Conservation (phyloP, 2,797 vertebrate species). For the Ficedula albicollis region DNA sequence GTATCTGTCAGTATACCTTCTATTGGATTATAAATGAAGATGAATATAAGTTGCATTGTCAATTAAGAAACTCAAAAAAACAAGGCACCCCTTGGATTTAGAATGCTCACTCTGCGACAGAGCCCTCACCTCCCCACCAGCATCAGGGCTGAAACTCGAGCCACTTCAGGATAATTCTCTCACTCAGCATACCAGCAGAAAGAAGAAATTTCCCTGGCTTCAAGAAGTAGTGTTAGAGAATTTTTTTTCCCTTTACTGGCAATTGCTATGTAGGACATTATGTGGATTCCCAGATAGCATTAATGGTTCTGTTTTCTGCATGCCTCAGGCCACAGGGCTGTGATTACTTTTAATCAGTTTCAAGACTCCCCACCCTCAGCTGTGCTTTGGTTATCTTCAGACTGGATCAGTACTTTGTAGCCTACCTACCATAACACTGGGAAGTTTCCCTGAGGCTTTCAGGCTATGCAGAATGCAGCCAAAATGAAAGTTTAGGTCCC, state of each 20-base stretch:
- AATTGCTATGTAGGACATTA: constrained; percentile 62
- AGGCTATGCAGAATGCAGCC: constrained; percentile 13
- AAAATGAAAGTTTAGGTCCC: constrained; percentile 40
- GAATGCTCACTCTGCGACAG: not conserved
- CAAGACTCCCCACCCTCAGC: constrained; percentile 58
- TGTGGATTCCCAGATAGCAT: constrained; percentile 43
- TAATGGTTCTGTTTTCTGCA: constrained; percentile 57
- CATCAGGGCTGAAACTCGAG: not conserved
- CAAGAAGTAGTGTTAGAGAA: not conserved
- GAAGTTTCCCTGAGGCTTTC: constrained; percentile 51
- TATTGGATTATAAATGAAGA: not conserved
- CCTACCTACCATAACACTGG: not conserved
- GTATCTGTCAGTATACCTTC: not conserved
- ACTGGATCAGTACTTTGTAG: constrained; percentile 48
- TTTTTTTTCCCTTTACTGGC: constrained; percentile 9
- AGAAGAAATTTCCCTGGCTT: constrained; percentile 24
- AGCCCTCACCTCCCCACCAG: constrained; percentile 14
- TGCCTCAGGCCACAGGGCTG: constrained; percentile 44
- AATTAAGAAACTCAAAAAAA: not conserved
- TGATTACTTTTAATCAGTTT: constrained; percentile 68
- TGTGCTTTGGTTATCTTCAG: constrained; percentile 45
- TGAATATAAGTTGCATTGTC: not conserved
- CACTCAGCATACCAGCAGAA: not conserved
- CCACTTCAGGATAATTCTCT: constrained; percentile 22
- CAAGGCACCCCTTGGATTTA: not conserved